phyloP scores from a whole-genome alignment of 2,113 vertebrate species.

The Phrynosoma blainvillii region DNA sequence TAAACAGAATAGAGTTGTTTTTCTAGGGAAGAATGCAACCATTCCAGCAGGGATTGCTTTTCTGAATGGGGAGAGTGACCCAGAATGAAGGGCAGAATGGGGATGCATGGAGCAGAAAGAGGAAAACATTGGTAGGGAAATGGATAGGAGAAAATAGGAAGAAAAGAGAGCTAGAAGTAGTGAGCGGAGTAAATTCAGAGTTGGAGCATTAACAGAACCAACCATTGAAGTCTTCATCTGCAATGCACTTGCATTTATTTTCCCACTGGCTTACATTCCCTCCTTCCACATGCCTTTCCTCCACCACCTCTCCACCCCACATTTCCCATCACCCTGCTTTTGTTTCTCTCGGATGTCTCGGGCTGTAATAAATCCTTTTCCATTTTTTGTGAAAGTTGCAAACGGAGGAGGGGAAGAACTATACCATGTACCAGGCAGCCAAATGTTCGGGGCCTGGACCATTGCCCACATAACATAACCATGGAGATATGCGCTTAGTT shows the following conservation, averaged over 20 bases:
- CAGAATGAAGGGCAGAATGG: background rate
- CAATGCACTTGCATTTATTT: background rate
- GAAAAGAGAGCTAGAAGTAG: background rate
- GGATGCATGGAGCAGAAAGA: no score
- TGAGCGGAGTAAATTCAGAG: background rate
- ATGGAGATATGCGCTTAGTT: background rate
- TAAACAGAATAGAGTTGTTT: slow-evolving; percentile 15
- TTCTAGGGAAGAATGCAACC: background rate
- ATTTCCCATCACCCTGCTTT: background rate
- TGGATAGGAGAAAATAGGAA: background rate
- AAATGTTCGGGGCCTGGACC: fast-evolving
- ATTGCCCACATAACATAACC: fast-evolving
- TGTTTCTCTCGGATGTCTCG: background rate
- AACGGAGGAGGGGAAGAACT: fast-evolving
- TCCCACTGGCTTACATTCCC: background rate
- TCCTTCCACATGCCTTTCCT: background rate
- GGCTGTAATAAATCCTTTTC: fast-evolving
- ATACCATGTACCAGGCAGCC: fast-evolving
- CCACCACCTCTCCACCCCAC: background rate
- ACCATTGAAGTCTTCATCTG: no score
- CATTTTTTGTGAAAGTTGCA: fast-evolving
- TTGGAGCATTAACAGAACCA: background rate
- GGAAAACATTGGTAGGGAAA: background rate
- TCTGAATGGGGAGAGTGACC: background rate
- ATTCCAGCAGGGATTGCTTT: background rate